A percentile compares a stretch with the other conserved stretches of the same genome.
Conservation (phyloP, 1,140 invertebrate genomes). For the Bombus sibiricus region DNA sequence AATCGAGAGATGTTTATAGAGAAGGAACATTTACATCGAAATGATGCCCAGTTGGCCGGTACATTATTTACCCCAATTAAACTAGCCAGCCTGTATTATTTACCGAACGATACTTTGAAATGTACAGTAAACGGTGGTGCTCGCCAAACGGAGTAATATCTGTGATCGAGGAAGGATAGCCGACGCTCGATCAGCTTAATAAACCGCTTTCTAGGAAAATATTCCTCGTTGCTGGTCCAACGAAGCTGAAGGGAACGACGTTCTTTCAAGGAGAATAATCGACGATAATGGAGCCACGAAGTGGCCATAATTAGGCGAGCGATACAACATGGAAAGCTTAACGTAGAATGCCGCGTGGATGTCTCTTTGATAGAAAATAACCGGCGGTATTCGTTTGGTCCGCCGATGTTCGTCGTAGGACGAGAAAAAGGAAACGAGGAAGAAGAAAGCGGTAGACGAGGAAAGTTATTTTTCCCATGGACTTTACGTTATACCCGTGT, state of each 20-base stretch:
- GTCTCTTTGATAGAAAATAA: conserved; percentile 25
- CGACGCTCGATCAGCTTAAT: not conserved
- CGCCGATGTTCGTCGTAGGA: not conserved
- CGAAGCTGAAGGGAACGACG: not conserved
- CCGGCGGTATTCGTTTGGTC: conserved; percentile 16
- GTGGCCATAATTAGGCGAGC: conserved; percentile 41
- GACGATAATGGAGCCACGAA: conserved; percentile 29
- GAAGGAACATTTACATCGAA: not conserved
- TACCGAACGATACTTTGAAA: not conserved
- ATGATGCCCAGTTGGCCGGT: not conserved
- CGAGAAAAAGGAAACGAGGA: not conserved
- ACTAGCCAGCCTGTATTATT: not conserved
- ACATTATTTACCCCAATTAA: not conserved
- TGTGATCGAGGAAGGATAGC: not conserved
- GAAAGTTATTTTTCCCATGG: conserved; percentile 43
- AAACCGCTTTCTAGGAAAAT: conserved; percentile 1
- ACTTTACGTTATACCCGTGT: conserved; percentile 17
- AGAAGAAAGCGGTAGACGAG: not conserved
- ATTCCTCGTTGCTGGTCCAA: not conserved
- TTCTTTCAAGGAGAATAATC: conserved; percentile 25
- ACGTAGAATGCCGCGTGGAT: not conserved
- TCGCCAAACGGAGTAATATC: not conserved
- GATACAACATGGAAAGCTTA: not conserved
- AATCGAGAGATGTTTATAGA: conserved; percentile 8
- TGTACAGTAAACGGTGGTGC: not conserved